Evolutionary conservation across 2,888 invertebrate species (phyloP).

Genomic region (Pseudococcus longispinus): DNA sequence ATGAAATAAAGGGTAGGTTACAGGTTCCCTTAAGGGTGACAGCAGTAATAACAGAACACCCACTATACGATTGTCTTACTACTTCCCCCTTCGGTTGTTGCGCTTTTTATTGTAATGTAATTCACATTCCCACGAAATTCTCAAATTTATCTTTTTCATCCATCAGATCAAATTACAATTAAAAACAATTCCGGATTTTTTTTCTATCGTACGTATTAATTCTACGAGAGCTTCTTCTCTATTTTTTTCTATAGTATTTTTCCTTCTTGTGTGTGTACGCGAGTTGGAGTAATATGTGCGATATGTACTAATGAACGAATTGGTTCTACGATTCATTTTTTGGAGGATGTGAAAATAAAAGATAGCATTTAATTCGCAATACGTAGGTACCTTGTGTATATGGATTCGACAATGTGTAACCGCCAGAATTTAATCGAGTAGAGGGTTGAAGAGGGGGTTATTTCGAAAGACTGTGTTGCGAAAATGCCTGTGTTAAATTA

Average conservation of each 20-base stretch:
- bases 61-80: constrained; percentile 56
- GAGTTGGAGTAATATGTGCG: background rate
- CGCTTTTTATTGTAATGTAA: constrained; percentile 53
- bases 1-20: constrained; percentile 55
- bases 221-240: constrained; percentile 25
- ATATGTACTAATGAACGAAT: constrained; percentile 26
- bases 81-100: constrained; percentile 45
- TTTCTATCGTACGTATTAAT: background rate
- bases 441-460: background rate
- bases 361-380: constrained; percentile 38
- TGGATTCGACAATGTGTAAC: background rate
- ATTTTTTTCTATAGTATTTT: background rate
- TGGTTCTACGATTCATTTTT: background rate
- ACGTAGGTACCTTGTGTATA: too few relatives aligned
- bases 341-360: constrained; percentile 46
- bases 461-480: background rate
- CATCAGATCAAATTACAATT: constrained; percentile 53
- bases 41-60: constrained; percentile 55
- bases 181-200: constrained; percentile 50
- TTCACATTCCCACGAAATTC: constrained; percentile 54
- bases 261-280: background rate
- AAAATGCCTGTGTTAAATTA: background rate
- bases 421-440: background rate
- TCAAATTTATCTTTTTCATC: constrained; percentile 53
- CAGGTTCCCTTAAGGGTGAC: constrained; percentile 53